These are phyloP conservation scores for Alouatta palliata DNA, from an alignment of 2,113 vertebrate species.

Conservation along the genomic window DNA sequence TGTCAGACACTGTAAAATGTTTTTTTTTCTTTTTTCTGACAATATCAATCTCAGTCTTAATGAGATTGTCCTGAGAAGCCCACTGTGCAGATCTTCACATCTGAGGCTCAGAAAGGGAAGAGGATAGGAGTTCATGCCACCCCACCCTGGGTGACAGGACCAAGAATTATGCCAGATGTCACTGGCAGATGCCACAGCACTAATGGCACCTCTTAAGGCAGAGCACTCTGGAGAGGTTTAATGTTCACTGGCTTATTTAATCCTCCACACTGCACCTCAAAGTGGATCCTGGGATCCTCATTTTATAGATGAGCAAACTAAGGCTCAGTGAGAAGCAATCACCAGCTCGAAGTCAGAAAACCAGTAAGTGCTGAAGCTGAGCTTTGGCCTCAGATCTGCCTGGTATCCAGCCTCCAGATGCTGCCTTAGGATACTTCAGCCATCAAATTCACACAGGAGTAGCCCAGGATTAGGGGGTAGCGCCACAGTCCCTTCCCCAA, in stretches of 20 bases:
- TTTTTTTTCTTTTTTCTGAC: background rate
- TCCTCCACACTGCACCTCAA: background rate
- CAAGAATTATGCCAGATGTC: background rate
- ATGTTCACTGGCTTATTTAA: background rate
- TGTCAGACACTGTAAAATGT: background rate
- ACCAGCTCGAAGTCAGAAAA: background rate
- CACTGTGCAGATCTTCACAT: too few relatives aligned
- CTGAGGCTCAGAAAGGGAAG: background rate
- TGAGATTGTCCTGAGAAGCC: background rate
- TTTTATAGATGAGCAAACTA: background rate
- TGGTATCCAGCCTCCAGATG: background rate
- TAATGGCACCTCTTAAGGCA: too few relatives aligned
- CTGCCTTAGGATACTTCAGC: background rate
- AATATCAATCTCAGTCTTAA: background rate
- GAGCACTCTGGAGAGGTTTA: background rate
- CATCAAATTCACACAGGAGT: background rate
- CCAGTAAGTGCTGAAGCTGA: background rate
- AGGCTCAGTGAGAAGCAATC: background rate
- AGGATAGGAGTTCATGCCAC: background rate
- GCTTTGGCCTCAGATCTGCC: background rate
- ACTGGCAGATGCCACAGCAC: background rate
- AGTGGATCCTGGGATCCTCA: background rate
- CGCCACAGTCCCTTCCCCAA: background rate
- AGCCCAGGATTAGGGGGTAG: background rate
- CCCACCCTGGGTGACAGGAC: rapidly evolving